phyloP scores from a whole-genome alignment of 2,888 invertebrate genomes.

The Acrocyrtus sp. region DNA sequence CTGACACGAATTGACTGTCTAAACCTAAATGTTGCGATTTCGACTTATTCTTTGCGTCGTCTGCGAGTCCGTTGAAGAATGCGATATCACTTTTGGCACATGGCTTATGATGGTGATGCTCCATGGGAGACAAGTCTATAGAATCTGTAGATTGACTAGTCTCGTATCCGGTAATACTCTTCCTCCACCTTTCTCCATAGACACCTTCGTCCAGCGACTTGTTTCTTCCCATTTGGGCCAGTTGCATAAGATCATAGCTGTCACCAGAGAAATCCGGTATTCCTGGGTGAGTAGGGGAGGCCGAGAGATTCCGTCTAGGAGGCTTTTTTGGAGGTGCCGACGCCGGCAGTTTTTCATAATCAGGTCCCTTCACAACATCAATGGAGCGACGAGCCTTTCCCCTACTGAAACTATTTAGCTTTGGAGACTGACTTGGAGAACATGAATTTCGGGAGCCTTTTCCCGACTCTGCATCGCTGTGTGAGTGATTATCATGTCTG shows the following conservation, averaged over 20 bases:
- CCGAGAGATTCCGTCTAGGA: slow-evolving; percentile 84
- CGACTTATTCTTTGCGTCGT: slow-evolving; percentile 58
- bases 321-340: slow-evolving; percentile 87
- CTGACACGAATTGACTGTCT: slow-evolving; percentile 59
- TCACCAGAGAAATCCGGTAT: slow-evolving; percentile 65
- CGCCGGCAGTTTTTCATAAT: slow-evolving; percentile 59
- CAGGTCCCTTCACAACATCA: slow-evolving; percentile 63
- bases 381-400: slow-evolving; percentile 62
- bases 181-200: slow-evolving; percentile 61
- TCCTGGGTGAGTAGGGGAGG: slow-evolving; percentile 82
- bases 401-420: slow-evolving; percentile 58
- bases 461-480: slow-evolving; percentile 59
- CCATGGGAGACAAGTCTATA: slow-evolving; percentile 59
- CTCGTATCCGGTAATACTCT: slow-evolving; percentile 61
- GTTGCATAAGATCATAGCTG: slow-evolving; percentile 74
- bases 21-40: slow-evolving; percentile 60
- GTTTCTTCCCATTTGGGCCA: slow-evolving; percentile 66
- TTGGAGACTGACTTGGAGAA: slow-evolving; percentile 61
- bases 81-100: slow-evolving; percentile 62
- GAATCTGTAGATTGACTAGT: slow-evolving; percentile 63
- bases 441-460: slow-evolving; percentile 55
- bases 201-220: slow-evolving; percentile 62
- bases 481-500: slow-evolving; percentile 63
- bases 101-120: slow-evolving; percentile 51
- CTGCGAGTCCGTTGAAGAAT: slow-evolving; percentile 61